Conservation (phyloP, 2,797 vertebrate genomes). For the Gymnopithys bicolor region DNA sequence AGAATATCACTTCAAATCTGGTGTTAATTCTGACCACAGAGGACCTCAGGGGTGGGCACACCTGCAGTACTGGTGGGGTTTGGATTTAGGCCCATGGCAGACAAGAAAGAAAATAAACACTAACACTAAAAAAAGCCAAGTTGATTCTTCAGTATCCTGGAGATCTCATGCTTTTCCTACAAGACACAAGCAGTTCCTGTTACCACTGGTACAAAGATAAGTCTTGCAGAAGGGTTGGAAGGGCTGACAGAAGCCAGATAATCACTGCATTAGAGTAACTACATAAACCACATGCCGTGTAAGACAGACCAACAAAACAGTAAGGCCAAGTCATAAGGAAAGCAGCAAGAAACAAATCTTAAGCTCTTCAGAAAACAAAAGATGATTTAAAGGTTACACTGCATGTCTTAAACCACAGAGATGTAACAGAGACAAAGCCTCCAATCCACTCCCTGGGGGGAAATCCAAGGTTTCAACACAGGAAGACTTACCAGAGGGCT, state of each 20-base stretch:
- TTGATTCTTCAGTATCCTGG: background rate
- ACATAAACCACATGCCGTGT: background rate
- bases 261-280: background rate
- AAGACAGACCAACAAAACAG: background rate
- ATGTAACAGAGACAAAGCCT: background rate
- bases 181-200: background rate
- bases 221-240: background rate
- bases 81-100: background rate
- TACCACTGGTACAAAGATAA: background rate
- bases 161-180: background rate
- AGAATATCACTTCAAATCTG: background rate
- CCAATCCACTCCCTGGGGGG: background rate
- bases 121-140: background rate
- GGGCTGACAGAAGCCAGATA: background rate
- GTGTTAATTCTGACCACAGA: background rate
- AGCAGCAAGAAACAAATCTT: background rate
- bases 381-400: background rate
- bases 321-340: background rate
- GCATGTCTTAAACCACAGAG: background rate
- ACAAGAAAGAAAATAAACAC: background rate
- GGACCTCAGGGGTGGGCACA: background rate
- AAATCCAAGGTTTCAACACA: background rate
- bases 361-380: background rate
- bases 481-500: slow-evolving; percentile 81
- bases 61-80: background rate